phyloP scores from a whole-genome alignment of 2,888 invertebrate species.

The Sphaerophoria rueppellii region DNA sequence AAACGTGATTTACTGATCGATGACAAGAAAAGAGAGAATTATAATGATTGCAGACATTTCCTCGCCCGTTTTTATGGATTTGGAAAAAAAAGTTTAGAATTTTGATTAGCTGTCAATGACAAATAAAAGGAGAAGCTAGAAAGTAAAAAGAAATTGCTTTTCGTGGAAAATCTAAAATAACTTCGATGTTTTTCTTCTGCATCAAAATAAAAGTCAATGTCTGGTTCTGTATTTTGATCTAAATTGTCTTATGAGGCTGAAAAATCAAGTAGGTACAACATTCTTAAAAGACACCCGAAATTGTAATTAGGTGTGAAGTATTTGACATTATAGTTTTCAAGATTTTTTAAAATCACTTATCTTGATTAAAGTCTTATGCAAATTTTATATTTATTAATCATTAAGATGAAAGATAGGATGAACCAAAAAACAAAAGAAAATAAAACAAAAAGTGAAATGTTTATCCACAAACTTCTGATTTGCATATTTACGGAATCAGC shows the following conservation, averaged over 20 bases:
- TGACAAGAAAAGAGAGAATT: slow-evolving; percentile 13
- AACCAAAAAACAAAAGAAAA: neutral
- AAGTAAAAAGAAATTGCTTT: slow-evolving; percentile 8
- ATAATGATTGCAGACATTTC: slow-evolving; percentile 13
- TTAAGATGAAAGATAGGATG: slow-evolving; percentile 3
- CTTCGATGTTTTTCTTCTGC: too few species aligned
- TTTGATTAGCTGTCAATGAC: slow-evolving; percentile 21
- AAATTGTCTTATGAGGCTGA: too few species aligned
- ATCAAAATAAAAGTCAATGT: too few species aligned
- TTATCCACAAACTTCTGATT: slow-evolving; percentile 26
- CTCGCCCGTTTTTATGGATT: neutral
- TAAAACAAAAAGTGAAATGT: slow-evolving; percentile 13
- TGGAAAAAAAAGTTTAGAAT: slow-evolving; percentile 36
- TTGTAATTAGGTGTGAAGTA: too few species aligned
- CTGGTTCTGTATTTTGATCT: too few species aligned
- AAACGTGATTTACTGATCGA: slow-evolving; percentile 57
- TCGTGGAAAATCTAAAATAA: too few species aligned
- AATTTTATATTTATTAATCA: too few species aligned
- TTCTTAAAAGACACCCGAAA: too few species aligned
- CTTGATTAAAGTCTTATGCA: too few species aligned
- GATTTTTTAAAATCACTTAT: too few species aligned
- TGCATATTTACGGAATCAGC: slow-evolving; percentile 22
- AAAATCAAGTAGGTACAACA: too few species aligned
- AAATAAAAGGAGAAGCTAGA: neutral
- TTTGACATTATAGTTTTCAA: too few species aligned